Conservation (phyloP, 1,140 invertebrate species). For the Mycetomoellerius zeteki region DNA sequence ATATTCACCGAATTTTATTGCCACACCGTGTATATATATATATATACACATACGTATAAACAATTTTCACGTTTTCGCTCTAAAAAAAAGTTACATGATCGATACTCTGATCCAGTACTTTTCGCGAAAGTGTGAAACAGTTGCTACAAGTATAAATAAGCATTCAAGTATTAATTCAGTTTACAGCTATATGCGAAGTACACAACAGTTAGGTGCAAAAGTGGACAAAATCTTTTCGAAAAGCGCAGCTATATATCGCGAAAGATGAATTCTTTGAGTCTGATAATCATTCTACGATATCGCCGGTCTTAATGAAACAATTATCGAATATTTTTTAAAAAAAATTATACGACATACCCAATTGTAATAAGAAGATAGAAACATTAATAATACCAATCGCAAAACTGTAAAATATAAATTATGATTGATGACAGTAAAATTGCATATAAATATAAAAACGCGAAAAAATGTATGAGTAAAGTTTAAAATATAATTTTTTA, state of each 20-base stretch:
- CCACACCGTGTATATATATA: too few relatives aligned
- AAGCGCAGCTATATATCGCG: conserved; percentile 17
- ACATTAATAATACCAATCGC: conserved; percentile 9
- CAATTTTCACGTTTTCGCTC: too few relatives aligned
- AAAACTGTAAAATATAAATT: conserved; percentile 37
- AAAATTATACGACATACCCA: not conserved
- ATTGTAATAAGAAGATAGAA: not conserved
- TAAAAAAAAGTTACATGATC: too few relatives aligned
- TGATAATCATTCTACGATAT: conserved; percentile 40
- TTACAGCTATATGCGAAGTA: conserved; percentile 18
- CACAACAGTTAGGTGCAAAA: not conserved
- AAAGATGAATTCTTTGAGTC: conserved; percentile 41
- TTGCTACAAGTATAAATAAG: conserved; percentile 46
- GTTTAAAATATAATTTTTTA: conserved; percentile 29
- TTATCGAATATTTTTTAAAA: not conserved
- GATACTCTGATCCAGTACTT: not conserved
- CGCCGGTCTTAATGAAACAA: conserved; percentile 52
- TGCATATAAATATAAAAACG: conserved; percentile 30
- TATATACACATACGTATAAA: too few relatives aligned
- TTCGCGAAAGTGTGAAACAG: conserved; percentile 14
- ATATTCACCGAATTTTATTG: too few relatives aligned
- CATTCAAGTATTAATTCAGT: conserved; percentile 25
- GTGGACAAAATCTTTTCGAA: conserved; percentile 4
- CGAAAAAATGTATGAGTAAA: conserved; percentile 36
- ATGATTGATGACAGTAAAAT: not conserved